Conservation (phyloP, 1,140 invertebrate genomes). For the Eubasilissa regina region DNA sequence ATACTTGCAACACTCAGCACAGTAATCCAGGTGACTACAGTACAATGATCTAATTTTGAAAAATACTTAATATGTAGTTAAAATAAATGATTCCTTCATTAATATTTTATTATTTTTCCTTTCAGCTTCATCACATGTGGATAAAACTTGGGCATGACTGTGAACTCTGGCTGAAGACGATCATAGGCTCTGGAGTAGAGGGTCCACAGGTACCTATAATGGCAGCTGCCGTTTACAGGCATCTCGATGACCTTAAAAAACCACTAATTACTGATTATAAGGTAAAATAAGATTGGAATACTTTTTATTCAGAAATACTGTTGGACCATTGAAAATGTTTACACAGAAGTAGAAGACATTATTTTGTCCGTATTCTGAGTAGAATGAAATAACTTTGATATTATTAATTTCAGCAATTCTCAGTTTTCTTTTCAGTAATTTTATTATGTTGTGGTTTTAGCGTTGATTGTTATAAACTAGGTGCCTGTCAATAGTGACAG, state of each 20-base stretch:
- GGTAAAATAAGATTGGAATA: not conserved
- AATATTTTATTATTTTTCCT: slow-evolving; percentile 17
- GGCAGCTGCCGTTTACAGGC: slow-evolving; percentile 50
- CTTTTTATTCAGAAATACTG: not conserved
- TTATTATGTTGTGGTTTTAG: too few relatives aligned
- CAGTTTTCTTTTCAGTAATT: too few relatives aligned
- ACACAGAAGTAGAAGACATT: too few relatives aligned
- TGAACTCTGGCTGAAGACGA: slow-evolving; percentile 49
- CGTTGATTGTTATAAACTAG: too few relatives aligned
- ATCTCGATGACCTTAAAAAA: slow-evolving; percentile 31
- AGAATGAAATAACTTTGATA: too few relatives aligned
- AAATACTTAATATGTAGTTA: not conserved
- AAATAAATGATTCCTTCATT: not conserved
- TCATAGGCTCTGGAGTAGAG: slow-evolving; percentile 59
- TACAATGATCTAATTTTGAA: slow-evolving; percentile 1
- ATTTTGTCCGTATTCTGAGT: too few relatives aligned
- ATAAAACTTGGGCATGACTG: slow-evolving; percentile 46
- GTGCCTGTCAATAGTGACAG: too few relatives aligned
- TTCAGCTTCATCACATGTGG: slow-evolving; percentile 58
- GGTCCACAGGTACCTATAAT: slow-evolving; percentile 58
- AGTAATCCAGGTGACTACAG: not conserved
- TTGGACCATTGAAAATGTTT: too few relatives aligned
- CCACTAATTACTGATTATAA: slow-evolving; percentile 22
- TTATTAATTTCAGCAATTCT: too few relatives aligned
- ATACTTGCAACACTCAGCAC: too few relatives aligned